Evolutionary conservation across 2,888 invertebrate species (phyloP), one percentile per base, ranked within the genome.

Genomic region (Polydrusus cervinus): DNA sequence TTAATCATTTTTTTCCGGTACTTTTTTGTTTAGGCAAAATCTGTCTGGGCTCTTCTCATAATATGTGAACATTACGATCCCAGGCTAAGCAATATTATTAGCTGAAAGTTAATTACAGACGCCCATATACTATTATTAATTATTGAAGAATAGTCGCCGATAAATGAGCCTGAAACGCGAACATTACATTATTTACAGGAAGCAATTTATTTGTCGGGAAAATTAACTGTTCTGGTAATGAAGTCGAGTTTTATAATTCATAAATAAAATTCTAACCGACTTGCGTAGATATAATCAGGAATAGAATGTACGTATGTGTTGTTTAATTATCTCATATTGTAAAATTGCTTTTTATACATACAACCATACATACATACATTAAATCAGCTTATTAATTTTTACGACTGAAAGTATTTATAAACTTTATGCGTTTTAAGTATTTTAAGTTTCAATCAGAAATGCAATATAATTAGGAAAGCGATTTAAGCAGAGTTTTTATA

Each of bases 141-240:
- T 64, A 62, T 62, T 43, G 30, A 65, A 45, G 40, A 53, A 67
- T 67, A 51, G 51, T 67, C 53, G 66, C 66, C 66, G 53, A 67
- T 67, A 67, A 67, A 40, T 20, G 53, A 38, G 55, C 40, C 11
- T 8, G 38, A 20, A 67, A 51, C 66, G 38, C 49, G 53, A 34
- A 67, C 43, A 53, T 67, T 71, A 57, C 49, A 66, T 72, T 38
- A 66, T 72, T 72, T 67, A 68, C 61, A 67, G 73, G 73, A 73
- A 73, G 73, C 62, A 73, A 73, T 73, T 73, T 73, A 73, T 60
- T 68, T 43, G 60, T 61, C 40, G 47, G 68, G 67, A 60, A 61
- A 73, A 73, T 73, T 68, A 73, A 68, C 73, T 40, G 73, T 73
- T 57, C 51, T 40, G 40, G 25, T 53, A 73, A 67, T 57, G 53